Evolutionary conservation across 2,888 invertebrate genomes (phyloP).

Genomic region (Physocephala rufipes): DNA sequence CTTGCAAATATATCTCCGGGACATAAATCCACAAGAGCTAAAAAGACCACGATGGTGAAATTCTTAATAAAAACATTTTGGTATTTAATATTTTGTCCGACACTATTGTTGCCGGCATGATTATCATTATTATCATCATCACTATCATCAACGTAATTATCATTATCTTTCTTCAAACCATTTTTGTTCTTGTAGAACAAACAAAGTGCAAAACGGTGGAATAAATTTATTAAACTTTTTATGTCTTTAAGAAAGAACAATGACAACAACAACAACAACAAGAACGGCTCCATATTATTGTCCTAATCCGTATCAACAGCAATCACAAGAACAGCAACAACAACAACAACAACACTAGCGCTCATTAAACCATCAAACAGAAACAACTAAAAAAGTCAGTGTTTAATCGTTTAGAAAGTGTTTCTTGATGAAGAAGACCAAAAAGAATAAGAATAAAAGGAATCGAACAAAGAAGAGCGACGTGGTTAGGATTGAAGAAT

Average conservation of each 20-base stretch:
- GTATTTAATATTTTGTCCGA: too few species aligned
- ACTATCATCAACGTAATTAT: too few species aligned
- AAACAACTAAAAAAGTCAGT: background rate
- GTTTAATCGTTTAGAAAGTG: background rate
- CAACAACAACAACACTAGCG: constrained; percentile 5
- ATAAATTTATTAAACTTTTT: too few species aligned
- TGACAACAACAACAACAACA: background rate
- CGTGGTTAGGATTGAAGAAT: too few species aligned
- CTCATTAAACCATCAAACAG: background rate
- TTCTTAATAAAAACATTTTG: too few species aligned
- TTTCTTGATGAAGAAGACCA: background rate
- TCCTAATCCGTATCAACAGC: background rate
- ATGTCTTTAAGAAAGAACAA: background rate
- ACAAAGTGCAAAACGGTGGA: too few species aligned
- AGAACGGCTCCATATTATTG: background rate
- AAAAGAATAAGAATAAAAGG: background rate
- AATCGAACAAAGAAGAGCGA: background rate
- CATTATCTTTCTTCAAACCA: too few species aligned
- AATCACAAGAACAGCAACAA: background rate
- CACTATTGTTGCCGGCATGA: too few species aligned
- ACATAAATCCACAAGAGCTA: too few species aligned
- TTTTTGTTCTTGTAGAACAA: too few species aligned
- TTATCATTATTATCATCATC: too few species aligned
- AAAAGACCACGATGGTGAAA: too few species aligned
- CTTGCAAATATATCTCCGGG: background rate